Evolutionary conservation across 2,888 invertebrate genomes (phyloP).

Genomic region (Sarcophaga caerulescens): DNA sequence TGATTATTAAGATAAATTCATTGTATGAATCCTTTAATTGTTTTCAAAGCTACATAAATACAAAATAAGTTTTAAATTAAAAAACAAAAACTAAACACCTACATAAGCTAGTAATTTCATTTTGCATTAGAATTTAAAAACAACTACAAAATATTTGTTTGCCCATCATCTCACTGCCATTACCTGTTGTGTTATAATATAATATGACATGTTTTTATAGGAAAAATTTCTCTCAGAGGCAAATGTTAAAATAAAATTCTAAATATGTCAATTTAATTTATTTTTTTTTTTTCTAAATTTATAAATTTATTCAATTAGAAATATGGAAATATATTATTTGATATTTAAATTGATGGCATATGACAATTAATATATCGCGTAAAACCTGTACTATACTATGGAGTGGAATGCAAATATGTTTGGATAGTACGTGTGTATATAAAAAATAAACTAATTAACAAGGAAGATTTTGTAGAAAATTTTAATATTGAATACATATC

Average conservation of each 20-base stretch:
- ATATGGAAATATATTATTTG: not conserved
- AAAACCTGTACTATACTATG: not conserved
- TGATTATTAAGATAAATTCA: no score
- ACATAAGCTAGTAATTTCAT: no score
- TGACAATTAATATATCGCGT: not conserved
- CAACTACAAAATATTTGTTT: no score
- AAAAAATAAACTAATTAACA: not conserved
- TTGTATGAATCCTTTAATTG: no score
- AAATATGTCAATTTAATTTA: conserved; percentile 19
- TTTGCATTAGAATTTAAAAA: no score
- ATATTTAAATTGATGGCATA: not conserved
- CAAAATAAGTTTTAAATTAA: no score
- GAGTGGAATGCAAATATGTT: not conserved
- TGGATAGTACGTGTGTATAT: not conserved
- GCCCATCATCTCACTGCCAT: no score
- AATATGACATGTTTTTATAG: not conserved
- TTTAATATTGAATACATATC: no score
- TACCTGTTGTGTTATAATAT: not conserved
- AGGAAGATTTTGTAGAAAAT: no score
- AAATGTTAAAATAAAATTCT: not conserved
- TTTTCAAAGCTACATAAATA: no score
- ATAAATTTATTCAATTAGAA: conserved; percentile 34
- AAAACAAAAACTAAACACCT: no score
- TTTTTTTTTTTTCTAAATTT: no score
- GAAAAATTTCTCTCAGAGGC: not conserved